Evolutionary conservation across 2,888 invertebrate species (phyloP).

Genomic region (Trissolcus japonicus): DNA sequence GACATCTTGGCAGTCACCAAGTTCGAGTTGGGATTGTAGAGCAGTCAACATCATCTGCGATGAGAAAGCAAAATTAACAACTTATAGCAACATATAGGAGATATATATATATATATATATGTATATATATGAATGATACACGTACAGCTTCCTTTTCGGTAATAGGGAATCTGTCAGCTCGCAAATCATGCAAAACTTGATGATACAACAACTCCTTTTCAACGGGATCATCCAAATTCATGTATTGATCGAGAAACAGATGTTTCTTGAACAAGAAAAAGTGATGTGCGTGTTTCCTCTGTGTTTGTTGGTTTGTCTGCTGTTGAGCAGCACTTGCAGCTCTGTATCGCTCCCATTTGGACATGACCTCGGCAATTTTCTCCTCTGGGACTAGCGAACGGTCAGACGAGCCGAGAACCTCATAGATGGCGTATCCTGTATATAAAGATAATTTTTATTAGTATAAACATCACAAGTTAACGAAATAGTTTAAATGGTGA

Average conservation of each 20-base stretch:
- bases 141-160: slow-evolving; percentile 95
- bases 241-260: slow-evolving; percentile 86
- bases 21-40: slow-evolving; percentile 93
- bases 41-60: slow-evolving; percentile 93
- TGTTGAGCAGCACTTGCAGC: slow-evolving; percentile 74
- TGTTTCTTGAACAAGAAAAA: slow-evolving; percentile 89
- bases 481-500: too few species aligned
- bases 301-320: slow-evolving; percentile 60
- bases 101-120: too few species aligned
- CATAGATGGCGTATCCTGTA: slow-evolving; percentile 93
- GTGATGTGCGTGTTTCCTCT: slow-evolving; percentile 79
- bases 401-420: slow-evolving; percentile 91
- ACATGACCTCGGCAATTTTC: slow-evolving; percentile 95
- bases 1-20: slow-evolving; percentile 87
- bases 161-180: slow-evolving; percentile 93
- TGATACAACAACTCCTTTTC: slow-evolving; percentile 96
- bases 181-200: slow-evolving; percentile 92
- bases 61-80: background rate
- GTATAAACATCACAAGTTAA: background rate
- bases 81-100: background rate
- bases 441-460: slow-evolving; percentile 6
- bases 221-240: slow-evolving; percentile 88
- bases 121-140: slow-evolving; percentile 58
- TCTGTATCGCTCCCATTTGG: slow-evolving; percentile 94
- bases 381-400: slow-evolving; percentile 90